Evolutionary conservation across 2,113 vertebrate species (phyloP).

Genomic region (Gallinago paraguaiae): DNA sequence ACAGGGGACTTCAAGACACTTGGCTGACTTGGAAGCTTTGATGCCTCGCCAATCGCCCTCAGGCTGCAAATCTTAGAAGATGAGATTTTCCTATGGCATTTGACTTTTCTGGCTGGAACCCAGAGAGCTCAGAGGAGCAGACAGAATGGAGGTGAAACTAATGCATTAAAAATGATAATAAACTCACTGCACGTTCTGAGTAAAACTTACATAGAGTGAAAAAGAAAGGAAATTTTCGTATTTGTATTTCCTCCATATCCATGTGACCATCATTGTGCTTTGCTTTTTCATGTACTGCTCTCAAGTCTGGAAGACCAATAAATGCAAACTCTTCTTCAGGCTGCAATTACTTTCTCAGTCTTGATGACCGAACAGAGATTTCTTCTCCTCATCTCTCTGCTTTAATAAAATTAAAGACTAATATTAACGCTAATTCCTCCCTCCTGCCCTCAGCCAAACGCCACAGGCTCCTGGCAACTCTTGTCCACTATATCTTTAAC

Average conservation of each 20-base stretch:
- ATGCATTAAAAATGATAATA: not conserved
- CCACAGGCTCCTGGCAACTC: not conserved
- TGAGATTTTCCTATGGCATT: not conserved
- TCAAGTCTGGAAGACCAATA: not conserved
- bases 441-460: not conserved
- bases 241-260: not conserved
- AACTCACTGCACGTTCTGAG: not conserved
- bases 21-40: not conserved
- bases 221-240: not conserved
- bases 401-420: not conserved
- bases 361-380: not conserved
- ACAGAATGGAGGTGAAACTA: not conserved
- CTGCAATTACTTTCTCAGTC: not conserved
- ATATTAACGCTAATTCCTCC: not conserved
- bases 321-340: not conserved
- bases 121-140: not conserved
- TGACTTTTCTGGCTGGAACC: constrained; percentile 26
- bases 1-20: not conserved
- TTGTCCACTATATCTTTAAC: not conserved
- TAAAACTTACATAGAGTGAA: not conserved
- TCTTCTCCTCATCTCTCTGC: not conserved
- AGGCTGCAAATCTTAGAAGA: not conserved
- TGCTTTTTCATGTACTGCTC: not conserved
- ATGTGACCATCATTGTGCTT: not conserved
- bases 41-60: not conserved